phyloP scores from a whole-genome alignment of 2,797 vertebrate genomes.

The Lepilemur septentrionalis region DNA sequence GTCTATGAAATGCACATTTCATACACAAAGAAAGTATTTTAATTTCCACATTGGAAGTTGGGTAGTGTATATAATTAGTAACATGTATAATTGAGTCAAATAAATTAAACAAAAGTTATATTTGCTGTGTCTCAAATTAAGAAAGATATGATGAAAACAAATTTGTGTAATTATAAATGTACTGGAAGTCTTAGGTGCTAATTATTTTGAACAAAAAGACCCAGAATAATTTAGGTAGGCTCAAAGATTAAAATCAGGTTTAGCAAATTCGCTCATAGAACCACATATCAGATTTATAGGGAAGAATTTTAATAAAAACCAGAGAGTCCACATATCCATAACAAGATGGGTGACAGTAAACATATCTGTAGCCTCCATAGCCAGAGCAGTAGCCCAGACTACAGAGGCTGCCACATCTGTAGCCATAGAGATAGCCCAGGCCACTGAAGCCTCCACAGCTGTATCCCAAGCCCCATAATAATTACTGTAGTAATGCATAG shows the following conservation, averaged over 20 bases:
- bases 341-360: neutral
- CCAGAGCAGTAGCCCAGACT: neutral
- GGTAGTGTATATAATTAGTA: neutral
- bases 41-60: neutral
- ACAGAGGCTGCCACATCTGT: too few species aligned
- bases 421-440: neutral
- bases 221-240: neutral
- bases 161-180: neutral
- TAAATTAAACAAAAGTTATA: neutral
- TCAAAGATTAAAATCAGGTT: neutral
- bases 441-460: neutral
- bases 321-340: neutral
- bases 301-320: neutral
- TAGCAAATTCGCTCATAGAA: neutral
- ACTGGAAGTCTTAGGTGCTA: neutral
- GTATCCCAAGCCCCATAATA: accelerated
- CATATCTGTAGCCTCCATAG: accelerated
- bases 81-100: neutral
- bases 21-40: neutral
- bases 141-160: neutral
- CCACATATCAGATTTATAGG: neutral
- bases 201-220: neutral
- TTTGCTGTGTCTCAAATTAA: neutral
- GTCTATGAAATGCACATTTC: neutral
- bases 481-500: neutral